Percentiles rank a stretch among this genome's conserved stretches.
Evolutionary conservation across 2,113 vertebrate species (phyloP).

Genomic region (Sinocyclocheilus rhinocerous): DNA sequence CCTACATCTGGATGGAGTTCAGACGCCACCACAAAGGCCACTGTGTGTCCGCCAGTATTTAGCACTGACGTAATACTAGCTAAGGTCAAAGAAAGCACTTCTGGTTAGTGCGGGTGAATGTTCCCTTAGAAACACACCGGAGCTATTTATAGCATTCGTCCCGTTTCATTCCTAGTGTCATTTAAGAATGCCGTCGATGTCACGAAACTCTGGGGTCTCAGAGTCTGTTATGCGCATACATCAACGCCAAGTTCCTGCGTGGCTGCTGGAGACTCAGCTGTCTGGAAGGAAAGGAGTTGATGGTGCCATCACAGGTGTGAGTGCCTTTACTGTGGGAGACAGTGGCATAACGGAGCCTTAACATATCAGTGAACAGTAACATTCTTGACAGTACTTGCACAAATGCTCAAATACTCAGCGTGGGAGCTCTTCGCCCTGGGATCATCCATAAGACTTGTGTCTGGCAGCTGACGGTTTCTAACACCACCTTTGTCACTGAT

Average conservation of each 20-base stretch:
- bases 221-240: slow-evolving; percentile 8
- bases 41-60: slow-evolving; percentile 43
- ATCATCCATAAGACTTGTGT: slow-evolving; percentile 26
- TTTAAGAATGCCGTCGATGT: slow-evolving; percentile 25
- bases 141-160: slow-evolving; percentile 21
- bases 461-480: slow-evolving; percentile 50
- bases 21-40: slow-evolving; percentile 51
- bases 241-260: slow-evolving; percentile 5
- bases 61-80: slow-evolving; percentile 35
- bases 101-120: background rate
- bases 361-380: slow-evolving; percentile 4
- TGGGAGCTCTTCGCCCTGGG: slow-evolving; percentile 7
- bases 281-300: slow-evolving; percentile 1
- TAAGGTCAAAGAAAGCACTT: slow-evolving; percentile 37
- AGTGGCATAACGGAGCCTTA: background rate
- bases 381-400: slow-evolving; percentile 17
- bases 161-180: background rate
- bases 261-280: slow-evolving; percentile 43
- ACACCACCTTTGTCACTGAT: slow-evolving; percentile 24
- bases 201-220: background rate
- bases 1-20: slow-evolving; percentile 48
- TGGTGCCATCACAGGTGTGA: slow-evolving; percentile 44
- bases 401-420: slow-evolving; percentile 1
- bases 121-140: background rate
- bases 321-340: slow-evolving; percentile 35